Evolutionary conservation across 1,140 invertebrate genomes (phyloP).

Genomic region (Drosophila baimaii): DNA sequence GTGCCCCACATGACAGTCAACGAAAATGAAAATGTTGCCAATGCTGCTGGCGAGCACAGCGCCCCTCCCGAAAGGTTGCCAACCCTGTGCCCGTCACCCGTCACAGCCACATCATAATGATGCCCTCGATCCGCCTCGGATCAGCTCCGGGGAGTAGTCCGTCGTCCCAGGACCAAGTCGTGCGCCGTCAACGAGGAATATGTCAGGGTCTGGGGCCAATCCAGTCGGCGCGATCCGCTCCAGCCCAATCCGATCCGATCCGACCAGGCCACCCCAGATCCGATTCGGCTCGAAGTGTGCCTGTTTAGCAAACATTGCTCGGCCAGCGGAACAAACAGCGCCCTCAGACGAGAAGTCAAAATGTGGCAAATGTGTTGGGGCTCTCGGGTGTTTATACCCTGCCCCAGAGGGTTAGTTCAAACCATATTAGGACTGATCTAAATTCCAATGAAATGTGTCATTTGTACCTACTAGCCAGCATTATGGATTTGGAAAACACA

Average conservation of each 20-base stretch:
- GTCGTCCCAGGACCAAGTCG: slow-evolving; percentile 66
- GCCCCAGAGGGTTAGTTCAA: neutral
- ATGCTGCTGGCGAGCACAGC: slow-evolving; percentile 28
- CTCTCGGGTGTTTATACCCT: slow-evolving; percentile 25
- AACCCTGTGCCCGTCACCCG: slow-evolving; percentile 25
- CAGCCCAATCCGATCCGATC: slow-evolving; percentile 12
- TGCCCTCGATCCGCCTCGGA: slow-evolving; percentile 73
- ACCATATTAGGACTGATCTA: neutral
- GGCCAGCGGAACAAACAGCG: slow-evolving; percentile 40
- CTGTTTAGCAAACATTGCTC: slow-evolving; percentile 74
- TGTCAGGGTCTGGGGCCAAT: slow-evolving; percentile 70
- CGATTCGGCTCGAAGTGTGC: slow-evolving; percentile 74
- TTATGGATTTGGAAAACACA: neutral
- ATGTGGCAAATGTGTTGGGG: slow-evolving; percentile 70
- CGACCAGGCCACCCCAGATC: slow-evolving; percentile 22
- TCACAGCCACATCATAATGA: slow-evolving; percentile 81
- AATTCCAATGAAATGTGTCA: neutral
- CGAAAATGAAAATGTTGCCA: slow-evolving; percentile 70
- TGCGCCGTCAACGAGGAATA: slow-evolving; percentile 80
- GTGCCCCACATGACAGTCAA: slow-evolving; percentile 72
- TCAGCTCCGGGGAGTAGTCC: slow-evolving; percentile 27
- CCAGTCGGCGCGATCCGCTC: slow-evolving; percentile 8
- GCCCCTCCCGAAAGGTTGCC: slow-evolving; percentile 76
- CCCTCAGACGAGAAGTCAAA: slow-evolving; percentile 75
- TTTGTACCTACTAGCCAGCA: neutral